Conservation (phyloP, 2,888 invertebrate species). For the Cyclophora albipunctata region DNA sequence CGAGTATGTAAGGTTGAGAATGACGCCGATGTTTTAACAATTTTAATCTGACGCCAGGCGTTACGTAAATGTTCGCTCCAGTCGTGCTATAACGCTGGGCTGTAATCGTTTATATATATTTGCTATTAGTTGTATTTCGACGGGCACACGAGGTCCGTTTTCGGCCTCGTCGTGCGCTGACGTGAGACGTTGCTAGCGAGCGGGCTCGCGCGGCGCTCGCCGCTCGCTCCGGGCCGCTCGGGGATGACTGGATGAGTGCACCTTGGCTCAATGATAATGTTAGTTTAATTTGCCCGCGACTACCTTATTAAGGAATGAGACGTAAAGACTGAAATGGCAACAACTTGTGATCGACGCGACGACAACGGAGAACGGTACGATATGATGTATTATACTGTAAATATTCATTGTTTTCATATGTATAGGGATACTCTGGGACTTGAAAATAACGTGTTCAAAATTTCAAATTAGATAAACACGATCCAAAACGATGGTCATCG, state of each 20-base stretch:
- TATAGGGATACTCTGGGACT: constrained; percentile 38
- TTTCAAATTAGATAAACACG: constrained; percentile 37
- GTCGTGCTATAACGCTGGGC: background rate
- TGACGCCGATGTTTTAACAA: constrained; percentile 10
- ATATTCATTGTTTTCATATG: constrained; percentile 41
- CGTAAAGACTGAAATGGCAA: constrained; percentile 65
- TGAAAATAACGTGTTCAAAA: constrained; percentile 52
- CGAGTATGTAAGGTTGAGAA: constrained; percentile 11
- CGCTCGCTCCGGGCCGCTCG: background rate
- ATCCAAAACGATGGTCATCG: constrained; percentile 33
- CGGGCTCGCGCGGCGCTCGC: background rate
- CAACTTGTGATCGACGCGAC: constrained; percentile 57
- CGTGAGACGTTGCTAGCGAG: background rate
- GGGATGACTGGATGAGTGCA: background rate
- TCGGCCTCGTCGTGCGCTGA: background rate
- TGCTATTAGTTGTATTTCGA: background rate
- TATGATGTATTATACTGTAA: constrained; percentile 26
- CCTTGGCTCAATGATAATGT: background rate
- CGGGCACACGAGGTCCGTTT: background rate
- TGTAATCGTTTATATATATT: background rate
- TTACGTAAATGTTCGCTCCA: background rate
- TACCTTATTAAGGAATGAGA: constrained; percentile 35
- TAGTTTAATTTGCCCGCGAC: constrained; percentile 1
- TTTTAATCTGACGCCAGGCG: constrained; percentile 8
- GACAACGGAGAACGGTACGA: constrained; percentile 46